These are phyloP conservation scores for Tachina lurida DNA, from an alignment of 2,888 invertebrate species.

Conservation along the genomic window DNA sequence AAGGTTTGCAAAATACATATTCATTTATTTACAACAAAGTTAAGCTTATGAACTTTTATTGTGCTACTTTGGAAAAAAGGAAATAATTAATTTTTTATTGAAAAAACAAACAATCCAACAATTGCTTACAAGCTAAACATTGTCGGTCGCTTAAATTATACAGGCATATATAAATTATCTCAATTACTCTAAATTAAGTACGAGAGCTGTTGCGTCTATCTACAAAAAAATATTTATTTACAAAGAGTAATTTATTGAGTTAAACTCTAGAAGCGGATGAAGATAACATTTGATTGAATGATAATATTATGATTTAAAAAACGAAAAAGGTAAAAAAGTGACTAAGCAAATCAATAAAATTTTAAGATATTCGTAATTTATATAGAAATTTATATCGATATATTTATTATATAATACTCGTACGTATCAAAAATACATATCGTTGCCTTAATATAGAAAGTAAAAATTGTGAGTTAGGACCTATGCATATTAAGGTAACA, in stretches of 20 bases:
- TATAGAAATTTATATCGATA: too few relatives aligned
- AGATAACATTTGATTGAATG: not conserved
- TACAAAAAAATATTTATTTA: too few relatives aligned
- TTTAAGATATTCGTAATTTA: too few relatives aligned
- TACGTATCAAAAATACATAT: too few relatives aligned
- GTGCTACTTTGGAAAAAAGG: not conserved
- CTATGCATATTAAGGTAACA: too few relatives aligned
- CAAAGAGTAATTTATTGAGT: too few relatives aligned
- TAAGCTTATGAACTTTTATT: not conserved
- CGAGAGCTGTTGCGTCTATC: not conserved
- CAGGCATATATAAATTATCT: not conserved
- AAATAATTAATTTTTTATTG: slow-evolving; percentile 14
- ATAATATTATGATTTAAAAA: too few relatives aligned
- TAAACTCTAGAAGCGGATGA: not conserved
- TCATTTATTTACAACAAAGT: not conserved
- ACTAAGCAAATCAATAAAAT: too few relatives aligned
- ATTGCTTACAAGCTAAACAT: not conserved
- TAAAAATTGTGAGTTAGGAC: too few relatives aligned
- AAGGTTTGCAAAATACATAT: not conserved
- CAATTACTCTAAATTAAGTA: slow-evolving; percentile 7
- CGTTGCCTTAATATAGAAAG: too few relatives aligned
- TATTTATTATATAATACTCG: too few relatives aligned
- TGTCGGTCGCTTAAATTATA: not conserved
- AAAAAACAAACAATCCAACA: not conserved
- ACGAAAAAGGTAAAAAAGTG: too few relatives aligned